Evolutionary conservation across 2,888 invertebrate species (phyloP).

Genomic region (Leucoptera coffeella): DNA sequence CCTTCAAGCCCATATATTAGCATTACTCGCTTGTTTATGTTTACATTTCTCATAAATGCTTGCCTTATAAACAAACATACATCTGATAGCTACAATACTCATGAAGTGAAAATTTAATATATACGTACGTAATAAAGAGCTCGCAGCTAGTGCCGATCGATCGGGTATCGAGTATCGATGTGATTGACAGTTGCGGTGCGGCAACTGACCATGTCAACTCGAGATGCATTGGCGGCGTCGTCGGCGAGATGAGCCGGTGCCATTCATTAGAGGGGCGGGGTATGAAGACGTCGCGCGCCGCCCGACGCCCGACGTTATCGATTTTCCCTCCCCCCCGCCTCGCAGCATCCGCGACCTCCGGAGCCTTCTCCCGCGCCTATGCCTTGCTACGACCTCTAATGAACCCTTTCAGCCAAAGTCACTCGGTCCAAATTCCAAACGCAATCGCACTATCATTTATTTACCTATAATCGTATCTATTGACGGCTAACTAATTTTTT

Average conservation of each 20-base stretch:
- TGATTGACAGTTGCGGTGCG: background rate
- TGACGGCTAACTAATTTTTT: constrained; percentile 45
- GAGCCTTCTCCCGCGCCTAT: constrained; percentile 51
- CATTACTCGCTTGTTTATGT: no score
- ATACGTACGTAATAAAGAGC: no score
- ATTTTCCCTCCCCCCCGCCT: constrained; percentile 40
- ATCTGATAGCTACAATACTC: no score
- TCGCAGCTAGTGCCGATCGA: no score
- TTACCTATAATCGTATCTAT: no score
- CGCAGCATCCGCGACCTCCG: constrained; percentile 53
- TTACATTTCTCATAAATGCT: no score
- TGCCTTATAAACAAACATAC: no score
- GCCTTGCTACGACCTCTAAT: constrained; percentile 28
- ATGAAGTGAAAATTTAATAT: no score
- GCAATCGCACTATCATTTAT: no score
- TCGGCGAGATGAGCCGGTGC: constrained; percentile 49
- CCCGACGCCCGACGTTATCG: constrained; percentile 51
- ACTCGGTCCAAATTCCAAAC: constrained; percentile 49
- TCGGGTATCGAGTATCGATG: no score
- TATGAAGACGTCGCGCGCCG: constrained; percentile 17
- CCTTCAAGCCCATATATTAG: no score
- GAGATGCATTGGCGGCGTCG: constrained; percentile 10
- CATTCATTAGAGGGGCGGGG: constrained; percentile 43
- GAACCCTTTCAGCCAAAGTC: constrained; percentile 44
- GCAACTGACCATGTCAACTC: background rate